phyloP scores from a whole-genome alignment of 1,140 invertebrate species.

The Calycopis cecrops region DNA sequence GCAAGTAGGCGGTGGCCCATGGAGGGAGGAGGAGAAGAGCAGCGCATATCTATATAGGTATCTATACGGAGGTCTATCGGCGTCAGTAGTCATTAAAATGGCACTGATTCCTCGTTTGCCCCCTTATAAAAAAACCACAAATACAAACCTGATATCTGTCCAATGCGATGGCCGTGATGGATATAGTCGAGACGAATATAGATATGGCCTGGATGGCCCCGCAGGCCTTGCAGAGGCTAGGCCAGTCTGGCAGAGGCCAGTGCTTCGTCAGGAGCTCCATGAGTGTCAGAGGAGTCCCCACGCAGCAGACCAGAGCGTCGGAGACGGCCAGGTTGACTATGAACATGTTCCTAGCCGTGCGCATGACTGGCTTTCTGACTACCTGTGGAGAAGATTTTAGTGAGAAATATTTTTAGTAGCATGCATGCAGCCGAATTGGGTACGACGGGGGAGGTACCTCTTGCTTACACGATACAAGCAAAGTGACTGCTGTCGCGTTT shows the following conservation, averaged over 20 bases:
- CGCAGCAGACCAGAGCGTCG: slow-evolving; percentile 87
- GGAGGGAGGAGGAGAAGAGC: no score
- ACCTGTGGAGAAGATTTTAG: slow-evolving; percentile 70
- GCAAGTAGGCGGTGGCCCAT: no score
- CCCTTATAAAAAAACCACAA: no score
- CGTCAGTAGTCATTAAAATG: no score
- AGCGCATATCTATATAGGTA: no score
- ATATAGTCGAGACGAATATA: slow-evolving; percentile 92
- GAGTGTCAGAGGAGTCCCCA: slow-evolving; percentile 90
- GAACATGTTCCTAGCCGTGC: slow-evolving; percentile 91
- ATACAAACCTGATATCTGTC: slow-evolving; percentile 82
- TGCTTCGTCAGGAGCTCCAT: slow-evolving; percentile 87
- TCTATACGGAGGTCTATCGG: no score
- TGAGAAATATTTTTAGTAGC: no score
- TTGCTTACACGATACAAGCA: no score
- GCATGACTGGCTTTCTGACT: slow-evolving; percentile 86
- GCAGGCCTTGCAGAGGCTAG: slow-evolving; percentile 86
- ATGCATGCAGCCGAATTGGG: no score
- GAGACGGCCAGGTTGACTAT: slow-evolving; percentile 93
- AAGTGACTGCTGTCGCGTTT: no score
- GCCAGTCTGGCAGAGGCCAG: slow-evolving; percentile 82
- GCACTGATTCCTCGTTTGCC: no score
- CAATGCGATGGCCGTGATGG: slow-evolving; percentile 92
- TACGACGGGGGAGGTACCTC: no score
- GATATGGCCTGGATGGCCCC: slow-evolving; percentile 89